Percentiles rank a stretch among this genome's conserved stretches.
These are phyloP conservation scores for Macropus fuliginosus DNA, from an alignment of 2,797 vertebrate genomes.

Conservation along the genomic window DNA sequence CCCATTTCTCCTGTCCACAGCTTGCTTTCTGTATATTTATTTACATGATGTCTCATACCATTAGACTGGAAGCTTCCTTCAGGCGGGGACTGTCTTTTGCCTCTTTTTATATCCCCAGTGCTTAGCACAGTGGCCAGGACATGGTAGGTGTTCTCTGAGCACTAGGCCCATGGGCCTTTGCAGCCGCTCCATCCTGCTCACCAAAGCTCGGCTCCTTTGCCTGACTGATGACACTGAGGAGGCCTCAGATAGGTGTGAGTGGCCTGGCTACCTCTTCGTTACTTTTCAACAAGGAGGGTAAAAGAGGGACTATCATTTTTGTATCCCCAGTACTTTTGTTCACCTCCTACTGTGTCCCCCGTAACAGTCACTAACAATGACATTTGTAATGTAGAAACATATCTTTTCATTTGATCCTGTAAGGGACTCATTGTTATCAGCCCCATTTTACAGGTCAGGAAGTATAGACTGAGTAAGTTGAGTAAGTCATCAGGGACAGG, in stretches of 20 bases:
- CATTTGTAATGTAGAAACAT: not conserved
- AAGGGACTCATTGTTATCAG: too few species aligned
- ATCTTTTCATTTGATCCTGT: not conserved
- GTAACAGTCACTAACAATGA: too few species aligned
- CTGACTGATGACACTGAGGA: not conserved
- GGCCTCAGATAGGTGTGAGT: not conserved
- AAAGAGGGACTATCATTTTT: not conserved
- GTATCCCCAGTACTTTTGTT: too few species aligned
- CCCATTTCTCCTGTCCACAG: not conserved
- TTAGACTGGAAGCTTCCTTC: not conserved
- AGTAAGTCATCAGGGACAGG: not conserved
- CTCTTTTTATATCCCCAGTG: not conserved
- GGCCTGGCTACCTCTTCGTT: not conserved
- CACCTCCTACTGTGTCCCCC: too few species aligned
- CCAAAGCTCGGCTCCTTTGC: slow-evolving; percentile 40
- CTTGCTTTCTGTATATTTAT: too few species aligned
- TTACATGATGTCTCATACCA: too few species aligned
- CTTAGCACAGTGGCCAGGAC: not conserved
- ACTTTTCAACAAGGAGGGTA: not conserved
- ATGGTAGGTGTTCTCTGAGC: not conserved
- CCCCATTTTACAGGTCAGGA: not conserved
- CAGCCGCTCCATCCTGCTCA: not conserved
- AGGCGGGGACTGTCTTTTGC: too few species aligned
- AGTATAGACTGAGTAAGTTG: not conserved
- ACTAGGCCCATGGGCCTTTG: not conserved